Conservation (phyloP, 2,888 invertebrate species). For the Rambutsinella grinnellia region DNA sequence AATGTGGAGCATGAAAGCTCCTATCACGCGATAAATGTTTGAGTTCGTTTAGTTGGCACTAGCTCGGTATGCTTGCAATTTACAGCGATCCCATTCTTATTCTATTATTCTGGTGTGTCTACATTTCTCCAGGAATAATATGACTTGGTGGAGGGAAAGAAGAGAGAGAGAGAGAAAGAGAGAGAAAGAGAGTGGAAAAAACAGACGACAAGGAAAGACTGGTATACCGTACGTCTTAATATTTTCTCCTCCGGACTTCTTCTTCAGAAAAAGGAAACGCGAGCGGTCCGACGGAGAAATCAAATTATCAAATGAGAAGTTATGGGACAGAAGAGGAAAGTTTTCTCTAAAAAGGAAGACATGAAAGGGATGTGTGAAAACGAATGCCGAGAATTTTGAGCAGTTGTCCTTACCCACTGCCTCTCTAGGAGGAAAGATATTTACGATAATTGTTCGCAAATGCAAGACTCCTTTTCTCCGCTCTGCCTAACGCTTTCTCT, state of each 20-base stretch:
- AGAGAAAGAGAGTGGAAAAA: slow-evolving; percentile 7
- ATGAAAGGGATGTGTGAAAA: slow-evolving; percentile 55
- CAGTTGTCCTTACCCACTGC: slow-evolving; percentile 44
- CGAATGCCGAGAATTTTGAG: slow-evolving; percentile 56
- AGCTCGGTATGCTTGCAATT: slow-evolving; percentile 27
- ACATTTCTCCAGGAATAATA: slow-evolving; percentile 23
- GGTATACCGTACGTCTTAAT: not conserved
- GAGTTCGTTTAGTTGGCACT: slow-evolving; percentile 12
- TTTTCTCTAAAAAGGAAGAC: slow-evolving; percentile 50
- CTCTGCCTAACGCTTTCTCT: slow-evolving; percentile 15
- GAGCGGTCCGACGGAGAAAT: slow-evolving; percentile 54
- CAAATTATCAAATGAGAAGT: slow-evolving; percentile 66
- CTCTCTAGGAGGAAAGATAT: slow-evolving; percentile 60
- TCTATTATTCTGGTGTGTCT: slow-evolving; percentile 30
- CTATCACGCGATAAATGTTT: slow-evolving; percentile 18
- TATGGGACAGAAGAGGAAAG: slow-evolving; percentile 61
- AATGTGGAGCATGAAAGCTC: not conserved
- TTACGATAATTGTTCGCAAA: slow-evolving; percentile 67
- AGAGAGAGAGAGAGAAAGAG: slow-evolving; percentile 11
- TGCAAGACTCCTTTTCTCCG: slow-evolving; percentile 48
- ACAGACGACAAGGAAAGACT: not conserved
- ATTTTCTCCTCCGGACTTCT: slow-evolving; percentile 7
- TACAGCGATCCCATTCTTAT: slow-evolving; percentile 34
- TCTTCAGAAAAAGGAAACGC: slow-evolving; percentile 5
- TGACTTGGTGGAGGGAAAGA: slow-evolving; percentile 19